Evolutionary conservation across 2,888 invertebrate species (phyloP), one percentile per base, ranked within the genome.

Genomic region (Tethea ocularis): DNA sequence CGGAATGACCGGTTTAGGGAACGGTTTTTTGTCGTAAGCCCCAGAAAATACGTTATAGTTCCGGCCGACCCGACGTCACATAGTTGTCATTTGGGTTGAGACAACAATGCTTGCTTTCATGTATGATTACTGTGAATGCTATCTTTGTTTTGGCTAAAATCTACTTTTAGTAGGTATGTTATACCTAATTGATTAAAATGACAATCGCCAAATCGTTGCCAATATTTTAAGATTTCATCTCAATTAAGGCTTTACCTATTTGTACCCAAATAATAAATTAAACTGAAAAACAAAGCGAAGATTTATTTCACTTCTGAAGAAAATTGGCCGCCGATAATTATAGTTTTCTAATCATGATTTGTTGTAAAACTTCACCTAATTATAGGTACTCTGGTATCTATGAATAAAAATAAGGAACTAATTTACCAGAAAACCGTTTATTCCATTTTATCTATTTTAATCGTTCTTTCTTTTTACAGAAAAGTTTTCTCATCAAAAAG

Each of bases 401-500:
- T 4, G 2, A 15, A 1, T 46, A 38, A 46, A 10, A 46, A n/a
- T 46, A 3, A 4, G 20, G 10, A 46, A 46, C 46, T 33, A 54
- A 54, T 54, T 54, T 36, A 33, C 54, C 54, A 33, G 33, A 54
- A 54, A 54, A 54, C 17, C 54, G 13, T 54, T 54, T 22, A 20
- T 22, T 26, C 53, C 33, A 11, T 20, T 54, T 36, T 20, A 46
- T 46, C 46, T 57, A 58, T 62, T 63, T 71, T 54, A 57, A 41
- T 67, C 59, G 61, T 59, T 61, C 67, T 61, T 61, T 61, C 51
- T 29, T 56, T 57, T 57, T 66, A 51, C 55, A 51, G 17, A 60
- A 20, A 74, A 75, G 63, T 74, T 75, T 74, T 74, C 70, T 74
- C 72, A 75, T 74, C 68, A 70, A 66, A 75, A 69, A 64, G 69